These are phyloP conservation scores for Telmatochromis brichardi DNA, from an alignment of 2,113 vertebrate species.

Conservation along the genomic window DNA sequence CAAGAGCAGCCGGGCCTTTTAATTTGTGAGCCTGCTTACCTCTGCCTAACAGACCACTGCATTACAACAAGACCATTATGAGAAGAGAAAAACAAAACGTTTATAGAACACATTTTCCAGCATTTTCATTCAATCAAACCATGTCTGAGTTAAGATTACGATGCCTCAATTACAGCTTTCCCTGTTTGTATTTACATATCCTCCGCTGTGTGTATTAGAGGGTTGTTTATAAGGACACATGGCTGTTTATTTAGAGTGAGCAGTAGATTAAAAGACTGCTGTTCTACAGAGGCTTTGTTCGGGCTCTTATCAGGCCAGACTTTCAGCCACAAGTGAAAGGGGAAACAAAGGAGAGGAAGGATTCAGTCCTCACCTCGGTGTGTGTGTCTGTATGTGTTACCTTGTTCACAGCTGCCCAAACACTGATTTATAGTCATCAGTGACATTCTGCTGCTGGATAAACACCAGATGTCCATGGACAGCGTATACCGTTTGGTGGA, in stretches of 20 bases:
- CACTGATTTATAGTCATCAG: background rate
- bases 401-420: conserved; percentile 34
- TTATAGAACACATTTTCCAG: background rate
- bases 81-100: background rate
- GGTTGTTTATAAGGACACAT: background rate
- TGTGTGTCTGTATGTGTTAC: background rate
- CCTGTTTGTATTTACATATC: background rate
- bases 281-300: conserved; percentile 1
- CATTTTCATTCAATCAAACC: background rate
- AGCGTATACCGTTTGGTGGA: background rate
- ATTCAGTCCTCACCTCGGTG: conserved; percentile 29
- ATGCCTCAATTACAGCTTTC: background rate
- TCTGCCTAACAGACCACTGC: background rate
- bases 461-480: background rate
- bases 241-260: background rate
- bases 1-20: background rate
- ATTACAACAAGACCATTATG: background rate
- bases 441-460: background rate
- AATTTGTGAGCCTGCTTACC: background rate
- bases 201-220: background rate
- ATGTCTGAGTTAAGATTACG: background rate
- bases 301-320: conserved; percentile 36
- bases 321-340: background rate
- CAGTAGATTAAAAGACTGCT: conserved; percentile 7
- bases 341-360: conserved; percentile 2